phyloP scores from a whole-genome alignment of 37 sponge, comb jelly and placozoan genomes.

The Eunapius fragilis region DNA sequence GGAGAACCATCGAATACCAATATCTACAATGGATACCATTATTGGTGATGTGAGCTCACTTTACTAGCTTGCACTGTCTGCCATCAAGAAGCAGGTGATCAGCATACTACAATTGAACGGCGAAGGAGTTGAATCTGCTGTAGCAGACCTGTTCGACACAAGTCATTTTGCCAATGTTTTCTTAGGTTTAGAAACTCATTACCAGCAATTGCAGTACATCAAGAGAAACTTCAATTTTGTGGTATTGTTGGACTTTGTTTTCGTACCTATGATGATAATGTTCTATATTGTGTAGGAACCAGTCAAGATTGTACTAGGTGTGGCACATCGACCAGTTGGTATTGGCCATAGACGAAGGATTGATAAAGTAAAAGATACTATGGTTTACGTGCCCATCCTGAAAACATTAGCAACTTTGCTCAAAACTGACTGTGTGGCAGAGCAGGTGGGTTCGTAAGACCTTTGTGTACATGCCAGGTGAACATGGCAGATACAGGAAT shows the following conservation, averaged over 20 bases:
- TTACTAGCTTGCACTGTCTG: not conserved
- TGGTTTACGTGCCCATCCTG: constrained; percentile 33
- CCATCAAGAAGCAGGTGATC: not conserved
- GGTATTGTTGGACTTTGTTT: constrained; percentile 9
- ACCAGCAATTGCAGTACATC: constrained; percentile 9
- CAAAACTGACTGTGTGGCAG: constrained; percentile 17
- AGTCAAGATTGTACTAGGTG: constrained; percentile 4
- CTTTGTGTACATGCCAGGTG: not conserved
- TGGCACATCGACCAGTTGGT: not conserved
- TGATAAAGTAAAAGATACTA: not conserved
- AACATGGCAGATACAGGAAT: too few relatives aligned
- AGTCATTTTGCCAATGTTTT: constrained; percentile 3
- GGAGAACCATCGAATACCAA: constrained; percentile 10
- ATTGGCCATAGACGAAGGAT: constrained; percentile 8
- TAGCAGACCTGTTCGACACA: not conserved
- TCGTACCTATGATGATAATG: not conserved
- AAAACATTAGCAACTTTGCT: constrained; percentile 6
- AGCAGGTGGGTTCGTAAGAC: constrained; percentile 20
- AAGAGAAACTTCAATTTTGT: constrained; percentile 12
- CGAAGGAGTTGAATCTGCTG: constrained; percentile 7
- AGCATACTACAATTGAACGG: not conserved
- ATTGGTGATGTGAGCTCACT: constrained; percentile 6
- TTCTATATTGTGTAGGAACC: constrained; percentile 1
- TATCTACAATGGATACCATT: not conserved
- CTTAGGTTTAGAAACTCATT: constrained; percentile 17